Conservation (phyloP, 2,888 invertebrate genomes). For the Chaetoderma sp. region DNA sequence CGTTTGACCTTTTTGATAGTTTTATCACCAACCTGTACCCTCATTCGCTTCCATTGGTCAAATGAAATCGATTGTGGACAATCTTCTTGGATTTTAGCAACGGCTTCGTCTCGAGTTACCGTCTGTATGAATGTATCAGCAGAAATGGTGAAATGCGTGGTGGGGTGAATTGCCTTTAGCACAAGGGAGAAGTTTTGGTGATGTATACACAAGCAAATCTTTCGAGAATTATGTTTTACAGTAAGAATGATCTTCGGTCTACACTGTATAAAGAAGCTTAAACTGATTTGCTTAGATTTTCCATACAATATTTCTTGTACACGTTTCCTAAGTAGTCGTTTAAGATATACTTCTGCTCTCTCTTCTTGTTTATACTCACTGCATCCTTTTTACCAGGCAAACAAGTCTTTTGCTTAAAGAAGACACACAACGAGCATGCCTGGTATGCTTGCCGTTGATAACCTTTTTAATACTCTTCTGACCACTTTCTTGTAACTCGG, state of each 20-base stretch:
- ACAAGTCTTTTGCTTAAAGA: too few species aligned
- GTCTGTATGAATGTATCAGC: too few species aligned
- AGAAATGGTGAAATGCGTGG: too few species aligned
- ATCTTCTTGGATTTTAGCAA: not conserved
- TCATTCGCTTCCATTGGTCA: not conserved
- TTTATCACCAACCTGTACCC: not conserved
- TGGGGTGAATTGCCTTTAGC: not conserved
- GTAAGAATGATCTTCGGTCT: conserved; percentile 2
- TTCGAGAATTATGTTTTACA: not conserved
- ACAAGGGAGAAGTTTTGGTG: conserved; percentile 2
- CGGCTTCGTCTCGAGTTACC: not conserved
- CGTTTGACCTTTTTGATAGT: conserved; percentile 1
- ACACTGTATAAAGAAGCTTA: not conserved
- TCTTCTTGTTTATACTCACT: conserved; percentile 9
- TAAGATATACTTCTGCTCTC: conserved; percentile 25
- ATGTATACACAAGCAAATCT: conserved; percentile 2
- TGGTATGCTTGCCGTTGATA: too few species aligned
- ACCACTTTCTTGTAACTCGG: too few species aligned
- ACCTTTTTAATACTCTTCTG: too few species aligned
- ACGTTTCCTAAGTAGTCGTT: conserved; percentile 22
- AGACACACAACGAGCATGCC: too few species aligned
- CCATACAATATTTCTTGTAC: not conserved
- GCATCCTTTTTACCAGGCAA: conserved; percentile 31
- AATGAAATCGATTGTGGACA: not conserved
- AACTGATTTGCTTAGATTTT: not conserved